Percentiles rank a stretch among this genome's conserved stretches.
Conservation (phyloP, 2,113 vertebrate genomes). For the Pachypanchax playfairii region DNA sequence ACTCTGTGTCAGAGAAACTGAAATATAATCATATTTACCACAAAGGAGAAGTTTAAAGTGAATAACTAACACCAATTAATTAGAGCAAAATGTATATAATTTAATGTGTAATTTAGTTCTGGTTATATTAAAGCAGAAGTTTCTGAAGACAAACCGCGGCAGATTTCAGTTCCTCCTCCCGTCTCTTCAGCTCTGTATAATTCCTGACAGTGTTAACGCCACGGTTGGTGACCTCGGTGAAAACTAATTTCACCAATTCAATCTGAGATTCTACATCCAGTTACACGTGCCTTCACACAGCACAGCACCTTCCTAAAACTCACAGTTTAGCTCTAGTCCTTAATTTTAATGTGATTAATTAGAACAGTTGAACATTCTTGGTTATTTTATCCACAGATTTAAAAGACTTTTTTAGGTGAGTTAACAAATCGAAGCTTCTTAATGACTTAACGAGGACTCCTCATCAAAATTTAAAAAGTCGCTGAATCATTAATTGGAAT, state of each 20-base stretch:
- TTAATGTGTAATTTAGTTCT: too few species aligned
- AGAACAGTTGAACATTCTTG: slow-evolving; percentile 42
- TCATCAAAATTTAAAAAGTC: slow-evolving; percentile 65
- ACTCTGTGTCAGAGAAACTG: too few species aligned
- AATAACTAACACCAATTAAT: too few species aligned
- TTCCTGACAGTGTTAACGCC: slow-evolving; percentile 1
- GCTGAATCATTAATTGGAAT: slow-evolving; percentile 75
- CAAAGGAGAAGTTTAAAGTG: too few species aligned
- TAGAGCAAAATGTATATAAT: too few species aligned
- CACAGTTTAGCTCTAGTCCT: slow-evolving; percentile 20
- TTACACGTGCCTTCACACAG: slow-evolving; percentile 18
- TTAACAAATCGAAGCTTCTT: slow-evolving; percentile 56
- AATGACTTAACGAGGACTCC: slow-evolving; percentile 58
- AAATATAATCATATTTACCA: too few species aligned
- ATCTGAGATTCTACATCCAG: slow-evolving; percentile 19
- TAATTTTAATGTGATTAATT: slow-evolving; percentile 66
- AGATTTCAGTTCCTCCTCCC: too few species aligned
- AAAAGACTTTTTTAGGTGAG: slow-evolving; percentile 56
- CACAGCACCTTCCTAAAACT: slow-evolving; percentile 25
- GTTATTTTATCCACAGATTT: slow-evolving; percentile 60
- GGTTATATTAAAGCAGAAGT: too few species aligned
- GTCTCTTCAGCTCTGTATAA: neutral
- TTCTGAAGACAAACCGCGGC: too few species aligned
- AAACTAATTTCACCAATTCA: slow-evolving; percentile 18
- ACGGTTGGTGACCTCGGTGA: slow-evolving; percentile 28